Evolutionary conservation across 2,113 vertebrate genomes (phyloP), one percentile per base, ranked within the genome.

Genomic region (Calypte anna): DNA sequence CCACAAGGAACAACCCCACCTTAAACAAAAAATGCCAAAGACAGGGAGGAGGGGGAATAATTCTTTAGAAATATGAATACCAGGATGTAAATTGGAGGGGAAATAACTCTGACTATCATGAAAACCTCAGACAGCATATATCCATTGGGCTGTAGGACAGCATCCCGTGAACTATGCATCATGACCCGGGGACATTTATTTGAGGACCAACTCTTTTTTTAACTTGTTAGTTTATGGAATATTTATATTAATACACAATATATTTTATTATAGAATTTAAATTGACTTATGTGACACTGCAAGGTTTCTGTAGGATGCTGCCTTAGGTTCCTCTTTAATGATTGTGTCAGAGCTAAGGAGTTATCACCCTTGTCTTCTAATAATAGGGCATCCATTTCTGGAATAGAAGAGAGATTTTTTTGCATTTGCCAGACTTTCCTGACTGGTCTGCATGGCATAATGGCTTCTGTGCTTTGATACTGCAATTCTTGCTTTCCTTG

Each of bases 1-100:
- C 80, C 94, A 92, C 91, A 72, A 81, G 76, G 54, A 95, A 84
- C 64, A 93, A 53, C 91, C 53, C 83, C 95, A 88, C 96, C 96
- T 95, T 84, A 93, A 95, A 95, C 77, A 94, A 81, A 86, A 95
- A 91, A 82, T 78, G 38, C 57, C 76, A 61, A 74, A 84, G 80
- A 67, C 48, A 61, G 80, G 83, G 95, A 91, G 83, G 73, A 88
- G 58, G 18, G 23, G 40, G 30, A 23, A 58, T 25, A 75, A 79
- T 64, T 94, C 86, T 43, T 86, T 82, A 46, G 38, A 91, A 76
- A 68, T 68, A 62, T 93, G 82, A 96, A 91, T 94, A 76, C 69
- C 77, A 81, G 96, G 93, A 96, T 96, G 76, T 95, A 86, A 84
- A 83, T 43, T 72, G 46, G 46, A 88, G 50, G 55, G 66, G 84